These are phyloP conservation scores for Schizothorax lantsangensis DNA, from an alignment of 2,797 vertebrate genomes.

Conservation along the genomic window DNA sequence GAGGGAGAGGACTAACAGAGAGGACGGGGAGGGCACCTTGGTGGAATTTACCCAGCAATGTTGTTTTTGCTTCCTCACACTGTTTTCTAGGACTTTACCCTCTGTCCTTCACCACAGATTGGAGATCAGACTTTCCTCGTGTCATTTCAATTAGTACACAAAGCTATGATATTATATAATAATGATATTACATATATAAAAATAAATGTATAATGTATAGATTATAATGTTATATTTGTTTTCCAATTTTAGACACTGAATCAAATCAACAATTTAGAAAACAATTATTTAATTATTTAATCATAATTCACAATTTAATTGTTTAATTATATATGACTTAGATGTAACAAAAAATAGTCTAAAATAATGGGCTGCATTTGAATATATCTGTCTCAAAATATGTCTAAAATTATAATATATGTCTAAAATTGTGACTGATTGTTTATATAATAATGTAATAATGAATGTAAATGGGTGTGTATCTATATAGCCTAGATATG, in stretches of 20 bases:
- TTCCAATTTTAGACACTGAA: too few species aligned
- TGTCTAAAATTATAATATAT: not conserved
- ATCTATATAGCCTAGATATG: not conserved
- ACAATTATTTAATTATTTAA: too few species aligned
- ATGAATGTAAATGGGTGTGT: not conserved
- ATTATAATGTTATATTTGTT: not conserved
- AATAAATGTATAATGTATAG: not conserved
- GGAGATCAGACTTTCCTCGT: not conserved
- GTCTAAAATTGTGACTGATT: not conserved
- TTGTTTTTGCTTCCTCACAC: conserved; percentile 34
- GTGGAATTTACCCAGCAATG: conserved; percentile 38
- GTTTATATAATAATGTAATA: not conserved
- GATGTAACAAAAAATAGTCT: too few species aligned
- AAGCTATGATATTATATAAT: not conserved
- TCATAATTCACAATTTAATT: too few species aligned
- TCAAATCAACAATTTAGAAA: too few species aligned
- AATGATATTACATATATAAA: not conserved
- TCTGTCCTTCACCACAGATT: conserved; percentile 32
- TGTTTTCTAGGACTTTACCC: conserved; percentile 26
- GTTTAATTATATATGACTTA: too few species aligned
- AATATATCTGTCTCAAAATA: not conserved
- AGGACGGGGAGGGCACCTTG: conserved; percentile 50
- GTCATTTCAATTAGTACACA: not conserved
- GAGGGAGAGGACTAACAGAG: conserved; percentile 30
- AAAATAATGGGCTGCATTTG: too few species aligned